Evolutionary conservation across 53 echinoderm and acorn worm species (phyloP).

Genomic region (Crossaster papposus): DNA sequence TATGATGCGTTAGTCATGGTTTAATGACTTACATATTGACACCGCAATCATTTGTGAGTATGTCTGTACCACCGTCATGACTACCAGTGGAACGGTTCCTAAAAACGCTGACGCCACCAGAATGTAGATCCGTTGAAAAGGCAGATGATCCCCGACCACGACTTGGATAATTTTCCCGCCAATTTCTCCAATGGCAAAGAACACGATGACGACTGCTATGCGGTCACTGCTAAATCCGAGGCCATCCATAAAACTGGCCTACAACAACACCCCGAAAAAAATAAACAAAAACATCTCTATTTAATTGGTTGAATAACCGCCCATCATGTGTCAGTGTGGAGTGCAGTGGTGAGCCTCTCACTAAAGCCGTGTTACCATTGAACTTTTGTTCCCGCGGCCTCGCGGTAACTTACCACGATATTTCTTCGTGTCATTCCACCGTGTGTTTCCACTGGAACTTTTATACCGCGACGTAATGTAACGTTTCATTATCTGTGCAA

Average conservation of each 20-base stretch:
- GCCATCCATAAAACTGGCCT: slow-evolving; percentile 43
- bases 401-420: no score
- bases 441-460: no score
- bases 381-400: no score
- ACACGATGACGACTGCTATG: slow-evolving; percentile 10
- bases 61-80: slow-evolving; percentile 20
- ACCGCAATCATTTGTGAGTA: slow-evolving; percentile 8
- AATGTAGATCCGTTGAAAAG: neutral
- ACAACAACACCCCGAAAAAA: neutral
- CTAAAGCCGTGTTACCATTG: no score
- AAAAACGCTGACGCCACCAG: neutral
- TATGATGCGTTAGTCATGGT: no score
- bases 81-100: slow-evolving; percentile 13
- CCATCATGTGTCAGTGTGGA: no score
- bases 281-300: no score
- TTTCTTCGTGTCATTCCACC: no score
- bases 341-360: no score
- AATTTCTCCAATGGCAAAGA: slow-evolving; percentile 39
- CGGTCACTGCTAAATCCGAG: slow-evolving; percentile 18
- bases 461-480: no score
- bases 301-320: no score
- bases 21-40: slow-evolving; percentile 29
- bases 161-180: neutral
- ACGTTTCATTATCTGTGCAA: no score
- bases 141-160: slow-evolving; percentile 11